Base-by-base conservation (phyloP, 1,140 invertebrate species). In the Drosophila sp. region DNA sequence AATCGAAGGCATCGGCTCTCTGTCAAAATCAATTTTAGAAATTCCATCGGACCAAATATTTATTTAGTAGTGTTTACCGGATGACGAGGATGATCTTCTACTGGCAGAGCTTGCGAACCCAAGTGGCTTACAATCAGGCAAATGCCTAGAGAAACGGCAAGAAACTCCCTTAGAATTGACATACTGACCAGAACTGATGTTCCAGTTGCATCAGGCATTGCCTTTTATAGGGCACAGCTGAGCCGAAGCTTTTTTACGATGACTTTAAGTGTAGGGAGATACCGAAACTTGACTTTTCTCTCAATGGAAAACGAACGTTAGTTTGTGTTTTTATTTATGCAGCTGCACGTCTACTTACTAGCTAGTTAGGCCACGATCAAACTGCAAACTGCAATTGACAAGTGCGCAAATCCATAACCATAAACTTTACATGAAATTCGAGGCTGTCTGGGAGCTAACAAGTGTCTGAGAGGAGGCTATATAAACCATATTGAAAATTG, bases 401-500 rank as follows among this genome's bases (percentile, higher is more conserved):
- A 86, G 70, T 86, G 83, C 83, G 84, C 83, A 82, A 79, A 83
- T 83, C 84, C 83, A 87, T 86, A 86, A 76, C 71, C 83, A 81
- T 76, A 80, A 82, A 79, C 70, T 70, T 57, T 76, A 87, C 76
- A 76, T 61, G 82, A 86, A 82, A 87, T 79, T 83, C 35, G 83
- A 85, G 64, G 72, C 79, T 47, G 64, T 56, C 57, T 58, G 60
- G 41, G 41, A 33, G 72, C 68, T 83, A 86, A 86, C 83, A 86
- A 86, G 83, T 86, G 76, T 76, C 73, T 50, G 40, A 61, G 40
- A 61, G 33, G 33, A 17, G 56, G 64, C 8, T 65, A 55, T n/a
- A 17, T 69, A 68, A 62, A 11, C 35, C 10, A 11, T 38, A 38
- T 72, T 76, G 58, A 66, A 29, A 50, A 73, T 60, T 58, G 83